phyloP scores from a whole-genome alignment of 2,888 invertebrate species.

The Tetrapedia diversipes region DNA sequence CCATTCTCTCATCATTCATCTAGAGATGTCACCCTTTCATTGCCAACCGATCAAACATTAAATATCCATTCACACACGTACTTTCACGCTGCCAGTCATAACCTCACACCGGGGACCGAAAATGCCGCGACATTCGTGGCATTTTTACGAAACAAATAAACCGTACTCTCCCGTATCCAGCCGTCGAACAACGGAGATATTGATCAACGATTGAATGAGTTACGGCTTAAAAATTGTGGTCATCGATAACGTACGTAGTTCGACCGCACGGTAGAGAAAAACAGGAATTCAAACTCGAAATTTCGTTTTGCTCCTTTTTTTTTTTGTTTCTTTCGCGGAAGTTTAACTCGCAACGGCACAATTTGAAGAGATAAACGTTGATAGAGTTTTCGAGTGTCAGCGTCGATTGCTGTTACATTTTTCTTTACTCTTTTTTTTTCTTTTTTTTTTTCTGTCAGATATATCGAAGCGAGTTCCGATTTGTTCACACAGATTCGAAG shows the following conservation, averaged over 20 bases:
- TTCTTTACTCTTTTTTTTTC: no score
- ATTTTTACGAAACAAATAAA: constrained; percentile 1
- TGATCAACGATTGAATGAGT: not conserved
- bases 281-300: not conserved
- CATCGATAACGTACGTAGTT: no score
- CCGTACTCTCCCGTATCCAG: not conserved
- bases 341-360: not conserved
- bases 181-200: not conserved
- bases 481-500: not conserved
- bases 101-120: no score
- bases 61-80: no score
- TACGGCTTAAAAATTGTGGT: not conserved
- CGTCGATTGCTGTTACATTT: not conserved
- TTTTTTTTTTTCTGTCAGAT: no score
- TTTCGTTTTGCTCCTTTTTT: not conserved
- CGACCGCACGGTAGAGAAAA: not conserved
- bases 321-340: not conserved
- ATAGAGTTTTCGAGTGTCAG: not conserved
- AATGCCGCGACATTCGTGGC: not conserved
- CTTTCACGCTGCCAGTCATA: no score
- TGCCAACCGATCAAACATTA: no score
- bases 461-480: not conserved
- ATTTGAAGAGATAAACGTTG: not conserved
- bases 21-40: no score
- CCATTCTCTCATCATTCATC: no score